Conservation (phyloP, 2,888 invertebrate genomes). For the Polymixis lichenea region DNA sequence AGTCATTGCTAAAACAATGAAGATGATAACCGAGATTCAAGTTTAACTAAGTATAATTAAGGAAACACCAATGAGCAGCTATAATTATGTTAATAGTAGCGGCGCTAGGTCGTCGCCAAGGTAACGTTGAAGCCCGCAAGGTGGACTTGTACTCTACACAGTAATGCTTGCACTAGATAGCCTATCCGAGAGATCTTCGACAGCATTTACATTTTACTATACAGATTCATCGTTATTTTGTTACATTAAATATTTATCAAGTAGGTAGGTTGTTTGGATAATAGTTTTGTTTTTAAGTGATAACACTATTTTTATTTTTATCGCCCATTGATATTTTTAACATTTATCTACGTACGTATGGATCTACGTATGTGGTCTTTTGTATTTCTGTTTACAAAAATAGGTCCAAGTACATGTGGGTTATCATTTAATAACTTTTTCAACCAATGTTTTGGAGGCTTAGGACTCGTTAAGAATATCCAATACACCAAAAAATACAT, state of each 20-base stretch:
- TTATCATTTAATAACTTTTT: conserved; percentile 4
- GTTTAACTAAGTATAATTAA: conserved; percentile 5
- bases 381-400: conserved; percentile 14
- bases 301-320: conserved; percentile 10
- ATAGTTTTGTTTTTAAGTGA: conserved; percentile 33
- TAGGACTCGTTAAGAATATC: background rate
- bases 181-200: conserved; percentile 1
- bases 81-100: conserved; percentile 33
- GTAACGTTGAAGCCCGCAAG: conserved; percentile 43
- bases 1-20: conserved; percentile 10
- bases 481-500: background rate
- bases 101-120: conserved; percentile 46
- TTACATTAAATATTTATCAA: conserved; percentile 4
- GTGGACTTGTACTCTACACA: conserved; percentile 35
- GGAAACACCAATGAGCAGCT: conserved; percentile 26
- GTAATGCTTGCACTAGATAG: background rate
- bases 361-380: background rate
- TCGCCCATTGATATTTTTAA: conserved; percentile 3
- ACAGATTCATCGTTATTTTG: background rate
- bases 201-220: background rate
- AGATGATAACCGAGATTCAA: background rate
- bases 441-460: conserved; percentile 2
- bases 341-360: background rate
- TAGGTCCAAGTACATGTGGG: background rate
- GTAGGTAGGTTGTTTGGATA: background rate